These are phyloP conservation scores for Melopsittacus undulatus DNA, from an alignment of 2,797 vertebrate genomes.

Conservation along the genomic window DNA sequence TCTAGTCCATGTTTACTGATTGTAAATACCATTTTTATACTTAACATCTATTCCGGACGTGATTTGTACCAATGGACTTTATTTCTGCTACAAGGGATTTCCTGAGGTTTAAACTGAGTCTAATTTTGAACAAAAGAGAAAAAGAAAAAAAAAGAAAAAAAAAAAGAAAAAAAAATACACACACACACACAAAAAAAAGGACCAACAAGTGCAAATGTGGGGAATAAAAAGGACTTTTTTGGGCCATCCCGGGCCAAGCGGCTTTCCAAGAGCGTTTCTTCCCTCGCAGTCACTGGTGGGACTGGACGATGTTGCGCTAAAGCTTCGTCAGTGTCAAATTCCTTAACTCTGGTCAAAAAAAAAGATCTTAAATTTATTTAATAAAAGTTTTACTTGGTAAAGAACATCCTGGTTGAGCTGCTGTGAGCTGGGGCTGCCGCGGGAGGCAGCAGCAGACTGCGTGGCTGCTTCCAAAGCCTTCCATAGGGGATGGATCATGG, in stretches of 20 bases:
- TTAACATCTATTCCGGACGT: conserved; percentile 74
- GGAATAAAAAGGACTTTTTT: not conserved
- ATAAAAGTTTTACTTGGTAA: conserved; percentile 82
- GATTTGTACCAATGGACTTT: conserved; percentile 80
- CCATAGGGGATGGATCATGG: not conserved
- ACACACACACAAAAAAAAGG: not conserved
- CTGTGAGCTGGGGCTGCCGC: not conserved
- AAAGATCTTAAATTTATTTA: conserved; percentile 76
- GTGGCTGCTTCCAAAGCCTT: not conserved
- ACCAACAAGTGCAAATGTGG: conserved; percentile 4
- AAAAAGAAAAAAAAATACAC: not conserved
- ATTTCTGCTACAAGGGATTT: conserved; percentile 81
- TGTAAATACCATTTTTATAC: conserved; percentile 87
- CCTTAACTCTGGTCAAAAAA: conserved; percentile 73
- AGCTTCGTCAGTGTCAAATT: conserved; percentile 52
- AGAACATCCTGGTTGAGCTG: not conserved
- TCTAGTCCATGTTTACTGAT: conserved; percentile 78
- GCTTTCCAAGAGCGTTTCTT: not conserved
- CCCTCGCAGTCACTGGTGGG: conserved; percentile 52
- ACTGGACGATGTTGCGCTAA: conserved; percentile 36
- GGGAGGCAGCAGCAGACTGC: too few species aligned
- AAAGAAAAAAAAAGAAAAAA: not conserved
- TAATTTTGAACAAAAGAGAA: conserved; percentile 69
- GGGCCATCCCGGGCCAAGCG: not conserved
- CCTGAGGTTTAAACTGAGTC: conserved; percentile 74